These are phyloP conservation scores for Cenopis cana DNA, from an alignment of 2,888 invertebrate species.

Conservation along the genomic window DNA sequence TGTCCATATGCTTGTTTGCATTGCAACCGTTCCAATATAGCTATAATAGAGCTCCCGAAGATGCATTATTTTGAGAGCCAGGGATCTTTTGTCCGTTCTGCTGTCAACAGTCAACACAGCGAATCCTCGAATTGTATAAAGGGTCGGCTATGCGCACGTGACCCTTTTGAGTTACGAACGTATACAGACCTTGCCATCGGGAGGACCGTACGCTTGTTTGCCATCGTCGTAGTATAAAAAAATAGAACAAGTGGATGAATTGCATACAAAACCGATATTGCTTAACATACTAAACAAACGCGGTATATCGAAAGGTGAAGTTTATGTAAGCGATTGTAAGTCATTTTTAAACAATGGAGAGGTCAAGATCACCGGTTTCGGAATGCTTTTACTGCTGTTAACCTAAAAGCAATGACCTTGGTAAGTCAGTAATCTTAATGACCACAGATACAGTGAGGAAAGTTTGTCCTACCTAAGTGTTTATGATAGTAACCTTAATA, in stretches of 20 bases:
- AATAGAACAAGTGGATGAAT: conserved; percentile 5
- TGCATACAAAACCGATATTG: conserved; percentile 30
- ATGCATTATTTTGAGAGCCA: too few species aligned
- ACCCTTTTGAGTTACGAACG: too few species aligned
- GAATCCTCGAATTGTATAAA: too few species aligned
- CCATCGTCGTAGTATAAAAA: too few species aligned
- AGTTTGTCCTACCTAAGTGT: not conserved
- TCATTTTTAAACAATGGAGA: conserved; percentile 36
- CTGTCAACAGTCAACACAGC: too few species aligned
- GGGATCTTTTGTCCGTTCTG: too few species aligned
- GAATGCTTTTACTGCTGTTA: conserved; percentile 33
- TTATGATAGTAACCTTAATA: not conserved
- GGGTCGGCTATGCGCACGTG: too few species aligned
- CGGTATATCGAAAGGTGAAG: conserved; percentile 10
- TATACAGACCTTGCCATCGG: too few species aligned
- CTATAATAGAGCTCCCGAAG: too few species aligned
- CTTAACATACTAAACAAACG: not conserved
- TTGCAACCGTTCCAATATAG: too few species aligned
- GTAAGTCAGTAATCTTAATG: conserved; percentile 5
- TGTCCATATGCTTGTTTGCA: too few species aligned
- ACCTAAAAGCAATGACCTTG: conserved; percentile 40
- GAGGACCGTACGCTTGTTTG: too few species aligned
- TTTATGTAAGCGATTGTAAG: conserved; percentile 33
- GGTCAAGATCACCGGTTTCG: conserved; percentile 33
- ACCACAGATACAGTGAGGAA: not conserved